Base-by-base conservation (phyloP, 2,797 vertebrate genomes). In the Hipposideros larvatus region DNA sequence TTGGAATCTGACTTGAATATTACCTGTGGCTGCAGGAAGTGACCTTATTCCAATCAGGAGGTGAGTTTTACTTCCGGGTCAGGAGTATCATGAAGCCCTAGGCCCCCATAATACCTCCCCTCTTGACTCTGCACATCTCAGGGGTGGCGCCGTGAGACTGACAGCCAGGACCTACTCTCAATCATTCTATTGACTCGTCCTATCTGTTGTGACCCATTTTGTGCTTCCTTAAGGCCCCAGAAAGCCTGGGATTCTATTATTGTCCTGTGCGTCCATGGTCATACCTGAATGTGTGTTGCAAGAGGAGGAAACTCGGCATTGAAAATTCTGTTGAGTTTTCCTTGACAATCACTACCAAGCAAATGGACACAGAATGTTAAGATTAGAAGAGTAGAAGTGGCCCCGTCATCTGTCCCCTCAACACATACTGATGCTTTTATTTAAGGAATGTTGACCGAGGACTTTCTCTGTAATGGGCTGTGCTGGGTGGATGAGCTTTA, bases 131-230 rank as follows among this genome's bases (percentile, higher is more conserved):
- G 31, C 21, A 13, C 22, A 13, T 26, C 57, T 57, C 31, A 41
- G 18, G 5, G 10, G 10, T 6, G 48, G 41, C 82, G 1, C 26
- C 41, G 43, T 14, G 46, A 57, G 57, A 53, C 6, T 9, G 4
- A 37, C 19, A 7, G 37, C 51, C 90, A 1, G 11, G 8, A n/a
- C 5, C 51, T 82, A 13, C 46, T 73, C 11, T 74, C 37, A 6
- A 2, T 22, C 7, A 46, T 34, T 2, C 11, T 26, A 0, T 43
- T 11, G 46, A 21, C 22, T 37, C 34, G 1, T 8, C 4, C 0
- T 1, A 6, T 26, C 48, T 15, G 18, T 8, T 6, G 18, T 43
- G 37, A n/a, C 41, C 31, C 4, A 8, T 8, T 37, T 5, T 22
- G 22, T 31, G 7, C 70, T 83, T 95, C 16, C 13, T 14, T 43